A percentile compares a stretch with the other conserved stretches of the same genome.
These are phyloP conservation scores for Schlechtendalia chinensis DNA, from an alignment of 1,140 invertebrate species.

Conservation along the genomic window DNA sequence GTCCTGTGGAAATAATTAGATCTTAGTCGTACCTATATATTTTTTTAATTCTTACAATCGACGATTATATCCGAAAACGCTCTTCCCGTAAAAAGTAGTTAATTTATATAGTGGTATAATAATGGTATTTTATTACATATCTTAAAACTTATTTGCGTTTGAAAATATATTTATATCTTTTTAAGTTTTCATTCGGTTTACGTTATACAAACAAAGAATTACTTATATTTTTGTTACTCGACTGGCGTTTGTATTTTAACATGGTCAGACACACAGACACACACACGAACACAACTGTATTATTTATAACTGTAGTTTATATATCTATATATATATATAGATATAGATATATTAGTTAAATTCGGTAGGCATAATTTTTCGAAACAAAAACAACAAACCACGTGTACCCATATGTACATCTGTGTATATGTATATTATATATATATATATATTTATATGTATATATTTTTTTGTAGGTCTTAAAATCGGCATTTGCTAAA, in stretches of 20 bases:
- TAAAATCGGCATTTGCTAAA: background rate
- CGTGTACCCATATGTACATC: too few relatives aligned
- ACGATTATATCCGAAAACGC: background rate
- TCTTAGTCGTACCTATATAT: background rate
- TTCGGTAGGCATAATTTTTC: too few relatives aligned
- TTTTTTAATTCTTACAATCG: background rate
- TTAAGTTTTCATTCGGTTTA: too few relatives aligned
- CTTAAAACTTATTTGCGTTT: background rate
- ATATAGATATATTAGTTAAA: too few relatives aligned
- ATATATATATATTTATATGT: too few relatives aligned
- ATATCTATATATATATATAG: too few relatives aligned
- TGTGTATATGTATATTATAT: too few relatives aligned
- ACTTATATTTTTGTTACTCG: background rate
- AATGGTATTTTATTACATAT: slow-evolving; percentile 23
- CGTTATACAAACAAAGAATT: too few relatives aligned
- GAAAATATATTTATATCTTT: background rate
- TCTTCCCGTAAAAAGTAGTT: background rate
- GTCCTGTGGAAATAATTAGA: slow-evolving; percentile 14
- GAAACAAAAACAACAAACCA: too few relatives aligned
- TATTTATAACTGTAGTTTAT: too few relatives aligned
- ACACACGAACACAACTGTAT: too few relatives aligned
- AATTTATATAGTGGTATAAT: background rate
- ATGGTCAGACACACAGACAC: background rate
- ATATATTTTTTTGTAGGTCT: background rate
- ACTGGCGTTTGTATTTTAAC: background rate